Base-by-base conservation (phyloP, 2,888 invertebrate genomes). In the Athripsodes cinereus region DNA sequence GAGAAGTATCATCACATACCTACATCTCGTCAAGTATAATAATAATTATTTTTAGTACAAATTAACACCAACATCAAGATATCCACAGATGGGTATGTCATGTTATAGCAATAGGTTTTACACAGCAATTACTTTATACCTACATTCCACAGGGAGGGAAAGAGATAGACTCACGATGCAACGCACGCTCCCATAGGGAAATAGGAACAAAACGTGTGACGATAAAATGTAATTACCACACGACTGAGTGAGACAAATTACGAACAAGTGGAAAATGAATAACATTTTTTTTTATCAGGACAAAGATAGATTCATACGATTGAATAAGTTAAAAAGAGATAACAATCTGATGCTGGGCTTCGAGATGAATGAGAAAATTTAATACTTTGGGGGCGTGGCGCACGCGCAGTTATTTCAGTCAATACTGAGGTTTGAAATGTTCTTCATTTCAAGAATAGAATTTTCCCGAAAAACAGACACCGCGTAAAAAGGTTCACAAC, bases 321-420 rank as follows among this genome's bases (percentile, higher is more conserved):
- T 21, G 26, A 8, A 49, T n/a, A 50, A 11, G 53, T 53, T 34
- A 31, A 35, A 56, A 51, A 44, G 57, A 57, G 54, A 52, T 20
- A 47, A 46, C 20, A 21, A 31, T 26, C 21, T 21, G 20, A 10
- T 46, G n/a, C 40, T 22, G n/a, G 20, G 40, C 18, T 49, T 19
- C 49, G 10, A n/a, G 31, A 35, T 21, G 50, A 19, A 13, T 49
- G 34, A 13, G 26, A 26, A 31, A 49, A 48, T 56, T 22, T 47
- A 47, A 6, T 35, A 21, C 35, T 22, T n/a, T 22, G 22, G 56
- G 55, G 62, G 60, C 60, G 60, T 60, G 60, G 58, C 60, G 62
- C 62, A 60, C 57, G 62, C 62, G 60, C 62, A 22, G 13, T 19
- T 50, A 6, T 48, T 49, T 58, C 50, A 60, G 62, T 62, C 62